Evolutionary conservation across 2,797 vertebrate species (phyloP).

Genomic region (Scolopax bukidnonensis): DNA sequence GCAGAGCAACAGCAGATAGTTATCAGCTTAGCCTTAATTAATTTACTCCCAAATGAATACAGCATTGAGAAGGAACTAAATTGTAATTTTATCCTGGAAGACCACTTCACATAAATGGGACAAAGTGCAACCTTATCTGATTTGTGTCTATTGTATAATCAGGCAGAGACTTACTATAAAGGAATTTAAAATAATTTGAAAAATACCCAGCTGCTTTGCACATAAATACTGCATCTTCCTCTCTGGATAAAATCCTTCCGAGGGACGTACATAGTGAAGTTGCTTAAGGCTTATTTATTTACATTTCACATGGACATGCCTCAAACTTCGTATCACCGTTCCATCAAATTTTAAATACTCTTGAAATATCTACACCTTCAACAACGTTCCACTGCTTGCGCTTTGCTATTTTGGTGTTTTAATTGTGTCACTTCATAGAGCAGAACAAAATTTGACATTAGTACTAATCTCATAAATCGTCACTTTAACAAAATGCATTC

Average conservation of each 20-base stretch:
- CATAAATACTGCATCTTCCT: not conserved
- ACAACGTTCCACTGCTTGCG: not conserved
- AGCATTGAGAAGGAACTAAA: slow-evolving; percentile 55
- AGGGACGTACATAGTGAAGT: not conserved
- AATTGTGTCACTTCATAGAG: not conserved
- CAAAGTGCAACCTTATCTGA: slow-evolving; percentile 32
- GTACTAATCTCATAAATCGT: slow-evolving; percentile 1
- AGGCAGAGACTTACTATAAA: not conserved
- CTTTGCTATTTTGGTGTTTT: not conserved
- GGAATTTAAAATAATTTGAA: slow-evolving; percentile 19
- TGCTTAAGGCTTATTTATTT: slow-evolving; percentile 20
- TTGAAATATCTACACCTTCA: slow-evolving; percentile 18
- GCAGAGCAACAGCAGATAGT: slow-evolving; percentile 50
- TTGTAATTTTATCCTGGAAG: slow-evolving; percentile 58
- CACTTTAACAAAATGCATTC: slow-evolving; percentile 9
- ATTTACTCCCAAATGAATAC: slow-evolving; percentile 65
- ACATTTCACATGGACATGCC: not conserved
- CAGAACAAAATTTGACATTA: slow-evolving; percentile 15
- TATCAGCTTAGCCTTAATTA: slow-evolving; percentile 68
- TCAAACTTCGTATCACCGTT: not conserved
- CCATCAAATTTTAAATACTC: not conserved
- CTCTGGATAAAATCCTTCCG: not conserved
- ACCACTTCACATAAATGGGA: slow-evolving; percentile 26
- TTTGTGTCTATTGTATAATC: slow-evolving; percentile 50
- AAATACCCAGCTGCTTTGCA: slow-evolving; percentile 10